These are phyloP conservation scores for Zaprionus capensis DNA, from an alignment of 1,140 invertebrate species.

Conservation along the genomic window DNA sequence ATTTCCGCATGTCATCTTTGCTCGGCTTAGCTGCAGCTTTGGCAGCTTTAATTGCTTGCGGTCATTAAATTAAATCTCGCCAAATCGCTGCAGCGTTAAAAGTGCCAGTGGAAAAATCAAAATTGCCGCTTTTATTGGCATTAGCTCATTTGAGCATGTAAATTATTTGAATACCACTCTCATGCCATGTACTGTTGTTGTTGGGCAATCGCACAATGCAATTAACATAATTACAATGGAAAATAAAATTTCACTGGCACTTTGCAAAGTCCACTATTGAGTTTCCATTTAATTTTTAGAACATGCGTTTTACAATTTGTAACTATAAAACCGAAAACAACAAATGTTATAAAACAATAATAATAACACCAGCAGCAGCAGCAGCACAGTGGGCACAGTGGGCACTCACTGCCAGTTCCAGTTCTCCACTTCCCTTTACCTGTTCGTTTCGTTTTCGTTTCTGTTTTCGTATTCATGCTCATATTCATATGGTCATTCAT, in stretches of 20 bases:
- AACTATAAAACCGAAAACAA: conserved; percentile 39
- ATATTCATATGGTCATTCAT: conserved; percentile 6
- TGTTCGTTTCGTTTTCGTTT: not conserved
- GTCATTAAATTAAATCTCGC: not conserved
- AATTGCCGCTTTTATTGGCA: conserved; percentile 13
- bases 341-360: not conserved
- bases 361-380: not conserved
- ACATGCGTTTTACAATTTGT: conserved; percentile 57
- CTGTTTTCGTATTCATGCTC: not conserved
- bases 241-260: conserved; percentile 42
- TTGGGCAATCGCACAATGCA: conserved; percentile 22
- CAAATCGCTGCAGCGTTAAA: not conserved
- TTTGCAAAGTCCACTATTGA: conserved; percentile 30
- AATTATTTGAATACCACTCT: conserved; percentile 14
- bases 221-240: conserved; percentile 49
- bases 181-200: not conserved
- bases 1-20: not conserved
- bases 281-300: conserved; percentile 53
- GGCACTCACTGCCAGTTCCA: not conserved
- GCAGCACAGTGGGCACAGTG: no score
- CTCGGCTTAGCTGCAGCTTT: conserved; percentile 7
- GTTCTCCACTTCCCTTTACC: not conserved
- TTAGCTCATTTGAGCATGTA: conserved; percentile 9
- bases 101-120: conserved; percentile 4
- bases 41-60: not conserved